Percentiles rank a stretch among this genome's conserved stretches.
These are phyloP conservation scores for Lophius americanus DNA, from an alignment of 2,797 vertebrate genomes.

Conservation along the genomic window DNA sequence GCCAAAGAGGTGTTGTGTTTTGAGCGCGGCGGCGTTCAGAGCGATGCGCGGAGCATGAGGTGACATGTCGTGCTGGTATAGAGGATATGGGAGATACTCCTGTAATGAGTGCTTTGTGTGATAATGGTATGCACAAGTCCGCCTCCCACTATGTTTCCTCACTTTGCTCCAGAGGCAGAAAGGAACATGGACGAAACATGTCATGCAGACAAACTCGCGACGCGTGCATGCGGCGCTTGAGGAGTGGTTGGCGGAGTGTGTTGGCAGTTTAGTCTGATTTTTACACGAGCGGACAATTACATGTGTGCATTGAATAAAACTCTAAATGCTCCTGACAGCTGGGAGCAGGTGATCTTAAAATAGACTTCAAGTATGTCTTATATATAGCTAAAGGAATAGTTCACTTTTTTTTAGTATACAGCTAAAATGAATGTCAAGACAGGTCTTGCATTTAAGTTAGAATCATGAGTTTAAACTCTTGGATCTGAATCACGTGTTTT, in stretches of 20 bases:
- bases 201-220: conserved; percentile 44
- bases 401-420: too few species aligned
- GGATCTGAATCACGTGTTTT: too few species aligned
- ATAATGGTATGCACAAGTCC: conserved; percentile 77
- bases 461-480: too few species aligned
- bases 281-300: background rate
- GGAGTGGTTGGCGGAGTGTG: conserved; percentile 31
- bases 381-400: too few species aligned
- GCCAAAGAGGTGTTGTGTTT: conserved; percentile 68
- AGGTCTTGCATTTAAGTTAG: too few species aligned
- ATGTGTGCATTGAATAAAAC: conserved; percentile 23
- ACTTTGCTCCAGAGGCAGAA: conserved; percentile 63
- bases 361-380: too few species aligned
- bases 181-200: conserved; percentile 71
- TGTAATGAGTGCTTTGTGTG: conserved; percentile 81
- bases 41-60: conserved; percentile 73
- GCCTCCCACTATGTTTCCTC: conserved; percentile 61
- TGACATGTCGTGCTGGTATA: conserved; percentile 77
- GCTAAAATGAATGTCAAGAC: too few species aligned
- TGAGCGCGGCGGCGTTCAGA: conserved; percentile 57
- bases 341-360: background rate
- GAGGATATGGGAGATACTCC: conserved; percentile 74
- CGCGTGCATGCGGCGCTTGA: conserved; percentile 9
- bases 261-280: conserved; percentile 13
- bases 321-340: conserved; percentile 17